A percentile compares a stretch with the other conserved stretches of the same genome.
phyloP scores from a whole-genome alignment of 1,140 invertebrate genomes.

The Dreissena rostriformis region DNA sequence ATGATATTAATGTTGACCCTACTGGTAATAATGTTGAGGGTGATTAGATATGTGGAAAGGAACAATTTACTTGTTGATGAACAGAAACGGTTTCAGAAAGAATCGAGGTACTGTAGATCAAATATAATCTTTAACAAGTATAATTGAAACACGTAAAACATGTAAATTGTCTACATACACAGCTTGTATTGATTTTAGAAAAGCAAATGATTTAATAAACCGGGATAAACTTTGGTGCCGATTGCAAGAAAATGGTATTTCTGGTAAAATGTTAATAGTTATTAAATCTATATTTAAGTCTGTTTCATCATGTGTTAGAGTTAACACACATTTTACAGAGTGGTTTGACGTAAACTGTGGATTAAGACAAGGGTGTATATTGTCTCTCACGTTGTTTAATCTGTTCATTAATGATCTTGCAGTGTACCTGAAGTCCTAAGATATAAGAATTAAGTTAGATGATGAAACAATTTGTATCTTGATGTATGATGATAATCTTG shows the following conservation, averaged over 20 bases:
- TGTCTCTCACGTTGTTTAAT: slow-evolving; percentile 52
- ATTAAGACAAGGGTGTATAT: slow-evolving; percentile 34
- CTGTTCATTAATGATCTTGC: slow-evolving; percentile 51
- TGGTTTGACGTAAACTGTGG: slow-evolving; percentile 50
- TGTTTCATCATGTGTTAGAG: slow-evolving; percentile 45
- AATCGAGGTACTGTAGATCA: slow-evolving; percentile 55
- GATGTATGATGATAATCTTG: slow-evolving; percentile 4
- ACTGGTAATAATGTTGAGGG: neutral
- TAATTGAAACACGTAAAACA: slow-evolving; percentile 50
- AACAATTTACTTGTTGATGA: slow-evolving; percentile 46
- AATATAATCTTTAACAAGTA: slow-evolving; percentile 26
- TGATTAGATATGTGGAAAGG: slow-evolving; percentile 9
- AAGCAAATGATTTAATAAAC: slow-evolving; percentile 55
- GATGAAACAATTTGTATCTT: neutral
- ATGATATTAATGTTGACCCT: too few relatives aligned
- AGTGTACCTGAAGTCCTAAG: neutral
- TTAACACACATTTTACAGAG: slow-evolving; percentile 30
- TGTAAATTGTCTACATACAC: slow-evolving; percentile 31
- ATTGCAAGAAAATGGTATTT: slow-evolving; percentile 38
- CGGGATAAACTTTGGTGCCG: slow-evolving; percentile 13
- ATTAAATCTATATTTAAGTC: slow-evolving; percentile 33
- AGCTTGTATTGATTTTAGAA: slow-evolving; percentile 49
- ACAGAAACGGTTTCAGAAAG: slow-evolving; percentile 55
- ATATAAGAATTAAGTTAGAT: too few relatives aligned
- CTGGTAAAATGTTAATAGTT: slow-evolving; percentile 37